Evolutionary conservation across 2,888 invertebrate genomes (phyloP).

Genomic region (Cetonia aurata): DNA sequence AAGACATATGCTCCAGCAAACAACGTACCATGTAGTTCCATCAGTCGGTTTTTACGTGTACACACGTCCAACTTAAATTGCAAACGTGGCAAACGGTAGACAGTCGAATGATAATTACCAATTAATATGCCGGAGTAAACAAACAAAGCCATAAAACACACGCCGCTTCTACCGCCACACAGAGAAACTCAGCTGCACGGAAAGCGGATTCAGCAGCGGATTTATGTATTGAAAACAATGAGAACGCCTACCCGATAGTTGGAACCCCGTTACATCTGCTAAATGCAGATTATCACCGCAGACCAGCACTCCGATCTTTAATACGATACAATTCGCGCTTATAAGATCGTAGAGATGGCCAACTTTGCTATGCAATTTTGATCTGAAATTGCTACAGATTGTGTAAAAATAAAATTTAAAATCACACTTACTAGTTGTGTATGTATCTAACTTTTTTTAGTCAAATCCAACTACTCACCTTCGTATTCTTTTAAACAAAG

Average conservation of each 20-base stretch:
- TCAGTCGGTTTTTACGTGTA: slow-evolving; percentile 38
- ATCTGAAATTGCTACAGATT: too few relatives aligned
- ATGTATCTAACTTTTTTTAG: too few relatives aligned
- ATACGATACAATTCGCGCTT: slow-evolving; percentile 12
- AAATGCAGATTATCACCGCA: slow-evolving; percentile 51
- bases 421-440: too few relatives aligned
- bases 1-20: too few relatives aligned
- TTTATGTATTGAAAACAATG: slow-evolving; percentile 63
- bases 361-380: too few relatives aligned
- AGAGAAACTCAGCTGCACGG: slow-evolving; percentile 47
- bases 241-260: slow-evolving; percentile 57
- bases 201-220: slow-evolving; percentile 59
- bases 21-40: not conserved
- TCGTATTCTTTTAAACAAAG: too few relatives aligned
- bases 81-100: slow-evolving; percentile 46
- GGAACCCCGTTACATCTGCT: slow-evolving; percentile 53
- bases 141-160: slow-evolving; percentile 52
- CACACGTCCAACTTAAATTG: slow-evolving; percentile 42
- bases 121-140: slow-evolving; percentile 53
- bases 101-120: slow-evolving; percentile 51
- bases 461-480: too few relatives aligned
- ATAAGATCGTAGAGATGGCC: slow-evolving; percentile 23
- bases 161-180: slow-evolving; percentile 34
- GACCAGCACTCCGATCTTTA: slow-evolving; percentile 36
- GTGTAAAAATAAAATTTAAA: too few relatives aligned